These are phyloP conservation scores for Sebastes kiyomatsui DNA, from an alignment of 2,797 vertebrate genomes.

Conservation along the genomic window DNA sequence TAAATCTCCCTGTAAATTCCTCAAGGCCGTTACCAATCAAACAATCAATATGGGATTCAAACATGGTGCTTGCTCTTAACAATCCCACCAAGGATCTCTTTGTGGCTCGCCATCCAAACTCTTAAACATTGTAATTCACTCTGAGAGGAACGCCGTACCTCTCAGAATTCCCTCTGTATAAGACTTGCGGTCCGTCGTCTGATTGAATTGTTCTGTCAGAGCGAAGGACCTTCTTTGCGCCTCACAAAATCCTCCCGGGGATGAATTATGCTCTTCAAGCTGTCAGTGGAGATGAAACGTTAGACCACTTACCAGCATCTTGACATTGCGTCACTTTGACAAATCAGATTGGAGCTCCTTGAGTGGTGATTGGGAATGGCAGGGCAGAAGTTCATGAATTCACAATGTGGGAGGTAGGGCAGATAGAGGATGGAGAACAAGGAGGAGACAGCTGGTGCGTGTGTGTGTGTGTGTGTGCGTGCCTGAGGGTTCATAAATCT, in stretches of 20 bases:
- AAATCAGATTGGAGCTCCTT: slow-evolving; percentile 46
- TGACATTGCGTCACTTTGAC: slow-evolving; percentile 71
- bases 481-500: slow-evolving; percentile 58
- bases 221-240: slow-evolving; percentile 36
- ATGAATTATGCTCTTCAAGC: slow-evolving; percentile 56
- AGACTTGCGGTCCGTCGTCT: slow-evolving; percentile 31
- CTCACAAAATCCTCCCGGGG: slow-evolving; percentile 34
- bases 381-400: slow-evolving; percentile 68
- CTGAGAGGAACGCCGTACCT: slow-evolving; percentile 23
- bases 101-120: slow-evolving; percentile 14
- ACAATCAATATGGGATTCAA: slow-evolving; percentile 20
- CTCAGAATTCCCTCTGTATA: slow-evolving; percentile 7
- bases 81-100: slow-evolving; percentile 22
- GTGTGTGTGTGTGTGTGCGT: slow-evolving; percentile 18
- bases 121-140: slow-evolving; percentile 41
- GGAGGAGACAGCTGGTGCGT: slow-evolving; percentile 46
- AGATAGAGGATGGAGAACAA: slow-evolving; percentile 36
- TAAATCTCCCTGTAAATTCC: slow-evolving; percentile 26
- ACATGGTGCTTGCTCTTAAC: slow-evolving; percentile 11
- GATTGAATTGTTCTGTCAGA: slow-evolving; percentile 52
- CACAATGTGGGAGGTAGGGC: slow-evolving; percentile 58
- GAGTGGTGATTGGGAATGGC: slow-evolving; percentile 66
- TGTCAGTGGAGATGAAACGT: slow-evolving; percentile 64
- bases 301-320: slow-evolving; percentile 54
- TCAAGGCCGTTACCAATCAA: slow-evolving; percentile 50